Conservation (phyloP, 2,797 vertebrate species). For the Pangasius sanitwongsei region DNA sequence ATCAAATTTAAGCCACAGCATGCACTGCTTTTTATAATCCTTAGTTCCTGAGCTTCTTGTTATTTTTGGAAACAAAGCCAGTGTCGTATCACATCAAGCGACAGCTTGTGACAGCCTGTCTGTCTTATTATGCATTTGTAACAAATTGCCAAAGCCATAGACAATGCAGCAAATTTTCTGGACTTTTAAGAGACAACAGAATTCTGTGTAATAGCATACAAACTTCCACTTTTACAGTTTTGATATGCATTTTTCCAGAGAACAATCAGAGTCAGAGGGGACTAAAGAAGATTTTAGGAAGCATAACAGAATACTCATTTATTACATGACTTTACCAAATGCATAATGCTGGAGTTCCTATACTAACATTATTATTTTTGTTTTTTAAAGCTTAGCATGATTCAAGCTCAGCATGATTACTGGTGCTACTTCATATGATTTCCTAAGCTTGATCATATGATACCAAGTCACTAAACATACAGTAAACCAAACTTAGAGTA, state of each 20-base stretch:
- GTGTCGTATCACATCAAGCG: not conserved
- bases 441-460: not conserved
- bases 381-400: not conserved
- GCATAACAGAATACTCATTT: not conserved
- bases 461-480: not conserved
- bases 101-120: not conserved
- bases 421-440: not conserved
- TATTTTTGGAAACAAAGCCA: not conserved
- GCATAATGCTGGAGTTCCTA: not conserved
- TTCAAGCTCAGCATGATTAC: not conserved
- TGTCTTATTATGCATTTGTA: not conserved
- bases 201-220: not conserved
- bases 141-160: not conserved
- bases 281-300: not conserved
- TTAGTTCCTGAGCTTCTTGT: not conserved
- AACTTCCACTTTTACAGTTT: not conserved
- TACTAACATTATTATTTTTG: not conserved
- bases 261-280: not conserved
- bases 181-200: not conserved
- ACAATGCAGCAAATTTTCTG: not conserved
- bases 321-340: not conserved
- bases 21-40: not conserved
- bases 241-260: not conserved
- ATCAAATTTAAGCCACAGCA: not conserved
- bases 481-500: not conserved